These are phyloP conservation scores for Tapera naevia DNA, from an alignment of 2,797 vertebrate species.

Conservation along the genomic window DNA sequence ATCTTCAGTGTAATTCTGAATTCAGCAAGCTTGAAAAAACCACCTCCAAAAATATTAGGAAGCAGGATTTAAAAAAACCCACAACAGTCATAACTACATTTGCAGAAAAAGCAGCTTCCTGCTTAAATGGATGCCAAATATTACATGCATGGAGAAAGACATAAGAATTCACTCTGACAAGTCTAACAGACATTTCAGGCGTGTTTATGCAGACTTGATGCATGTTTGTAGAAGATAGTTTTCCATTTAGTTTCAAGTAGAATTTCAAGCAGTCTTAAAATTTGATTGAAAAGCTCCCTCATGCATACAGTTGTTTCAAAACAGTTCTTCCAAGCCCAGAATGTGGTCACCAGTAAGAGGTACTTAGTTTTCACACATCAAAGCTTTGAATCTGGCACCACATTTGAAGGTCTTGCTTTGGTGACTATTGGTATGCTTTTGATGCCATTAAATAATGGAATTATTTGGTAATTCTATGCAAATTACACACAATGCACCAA, in stretches of 20 bases:
- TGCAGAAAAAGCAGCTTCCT: background rate
- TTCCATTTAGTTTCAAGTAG: background rate
- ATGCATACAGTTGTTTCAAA: background rate
- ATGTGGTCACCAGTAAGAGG: background rate
- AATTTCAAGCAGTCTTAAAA: background rate
- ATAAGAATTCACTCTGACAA: background rate
- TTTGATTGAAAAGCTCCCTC: background rate
- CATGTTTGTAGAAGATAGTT: background rate
- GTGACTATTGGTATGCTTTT: background rate
- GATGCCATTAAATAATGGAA: background rate
- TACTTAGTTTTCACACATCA: background rate
- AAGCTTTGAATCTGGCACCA: background rate
- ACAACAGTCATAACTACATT: background rate
- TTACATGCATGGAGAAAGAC: background rate
- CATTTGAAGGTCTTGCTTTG: background rate
- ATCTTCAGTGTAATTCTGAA: background rate
- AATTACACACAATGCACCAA: background rate
- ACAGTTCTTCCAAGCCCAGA: background rate
- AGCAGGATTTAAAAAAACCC: background rate
- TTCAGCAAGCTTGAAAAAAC: background rate
- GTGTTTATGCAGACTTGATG: background rate
- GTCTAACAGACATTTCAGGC: background rate
- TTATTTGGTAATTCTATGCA: background rate
- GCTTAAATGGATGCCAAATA: background rate
- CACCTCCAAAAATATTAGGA: background rate